Base-by-base conservation (phyloP, 2,113 vertebrate species). In the Caracal caracal region DNA sequence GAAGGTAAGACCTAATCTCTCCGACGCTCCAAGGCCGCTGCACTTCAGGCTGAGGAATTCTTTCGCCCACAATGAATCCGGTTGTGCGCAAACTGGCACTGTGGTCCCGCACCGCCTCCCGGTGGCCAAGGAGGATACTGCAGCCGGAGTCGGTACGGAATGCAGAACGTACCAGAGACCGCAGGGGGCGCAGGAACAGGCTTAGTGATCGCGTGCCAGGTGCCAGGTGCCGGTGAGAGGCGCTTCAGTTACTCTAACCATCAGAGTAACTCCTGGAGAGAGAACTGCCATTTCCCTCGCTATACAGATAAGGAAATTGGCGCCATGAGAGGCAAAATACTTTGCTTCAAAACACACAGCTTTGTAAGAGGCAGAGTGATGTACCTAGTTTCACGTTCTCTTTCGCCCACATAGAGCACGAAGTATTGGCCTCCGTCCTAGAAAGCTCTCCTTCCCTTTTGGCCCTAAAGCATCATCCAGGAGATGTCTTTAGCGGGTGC, bases 81-180 rank as follows among this genome's bases (percentile, higher is more conserved):
- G 10, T 4, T 26, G 61, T 10, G 22, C 6, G 9, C 73, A 6
- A 22, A 65, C 70, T 10, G 1, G 19, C 75, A 75, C 49, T 2
- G 40, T 90, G 95, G 84, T 92, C 53, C 90, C 96, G 89, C 94
- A 97, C 53, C 35, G 40, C 28, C 90, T 1, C 56, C 43, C 3
- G 10, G 93, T 75, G 96, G 93, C 49, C 40, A 24, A 37, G 0
- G 2, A 2, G 7, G 53, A 22, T 28, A 85, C 53, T 92, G 80
- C 95, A 51, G 33, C 47, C 3, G 0, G 19, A 26, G 8, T 82
- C 22, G 7, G 37, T 71, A 51, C 37, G 22, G 20, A 47, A 16
- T 76, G 76, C 92, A 65, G 68, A 78, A 10, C 20, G 26, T 8
- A 13, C 10, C 43, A 17, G 33, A 40, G 51, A 26, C 56, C 6